phyloP scores from a whole-genome alignment of 2,113 vertebrate genomes.

The Odocoileus virginianus region DNA sequence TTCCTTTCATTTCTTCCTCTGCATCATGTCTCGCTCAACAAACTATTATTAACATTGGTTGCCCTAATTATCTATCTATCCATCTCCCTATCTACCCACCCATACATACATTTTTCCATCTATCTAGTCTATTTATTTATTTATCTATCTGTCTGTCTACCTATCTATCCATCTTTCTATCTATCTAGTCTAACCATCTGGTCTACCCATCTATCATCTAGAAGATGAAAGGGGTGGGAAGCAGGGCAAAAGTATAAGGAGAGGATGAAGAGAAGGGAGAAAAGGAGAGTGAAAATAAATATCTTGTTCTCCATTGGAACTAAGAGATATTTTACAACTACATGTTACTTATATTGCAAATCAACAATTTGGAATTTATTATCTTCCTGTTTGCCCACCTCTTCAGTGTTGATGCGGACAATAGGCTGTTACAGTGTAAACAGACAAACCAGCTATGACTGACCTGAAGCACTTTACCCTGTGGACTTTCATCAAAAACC shows the following conservation, averaged over 20 bases:
- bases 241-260: not conserved
- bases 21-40: not conserved
- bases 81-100: not conserved
- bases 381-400: not conserved
- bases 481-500: constrained; percentile 95
- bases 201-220: not conserved
- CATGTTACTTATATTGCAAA: not conserved
- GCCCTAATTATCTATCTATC: not conserved
- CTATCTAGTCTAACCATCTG: not conserved
- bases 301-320: not conserved
- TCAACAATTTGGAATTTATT: not conserved
- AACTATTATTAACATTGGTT: not conserved
- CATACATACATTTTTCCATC: not conserved
- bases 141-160: no score
- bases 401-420: not conserved
- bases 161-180: not conserved
- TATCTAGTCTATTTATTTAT: not conserved
- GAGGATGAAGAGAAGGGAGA: not conserved
- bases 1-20: not conserved
- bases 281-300: not conserved
- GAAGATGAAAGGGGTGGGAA: not conserved
- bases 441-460: constrained; percentile 63
- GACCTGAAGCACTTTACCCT: constrained; percentile 99
- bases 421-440: not conserved
- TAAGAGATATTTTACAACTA: not conserved